These are phyloP conservation scores for Diplodus puntazzo DNA, from an alignment of 2,797 vertebrate genomes.

Conservation along the genomic window DNA sequence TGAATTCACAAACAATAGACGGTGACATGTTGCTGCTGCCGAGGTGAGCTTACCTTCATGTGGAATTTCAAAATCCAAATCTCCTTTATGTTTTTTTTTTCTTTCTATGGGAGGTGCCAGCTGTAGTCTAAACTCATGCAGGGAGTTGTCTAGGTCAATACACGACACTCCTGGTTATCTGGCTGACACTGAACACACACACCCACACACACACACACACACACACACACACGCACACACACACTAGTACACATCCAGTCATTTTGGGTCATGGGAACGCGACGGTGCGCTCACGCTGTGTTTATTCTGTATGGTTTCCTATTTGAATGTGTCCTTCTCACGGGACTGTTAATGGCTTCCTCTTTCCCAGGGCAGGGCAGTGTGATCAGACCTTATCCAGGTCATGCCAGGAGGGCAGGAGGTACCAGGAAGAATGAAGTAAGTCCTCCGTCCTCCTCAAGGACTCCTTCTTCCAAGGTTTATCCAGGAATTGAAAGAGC, in stretches of 20 bases:
- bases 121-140: conserved; percentile 58
- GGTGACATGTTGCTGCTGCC: background rate
- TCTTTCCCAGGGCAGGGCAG: conserved; percentile 83
- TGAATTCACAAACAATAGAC: background rate
- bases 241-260: conserved; percentile 67
- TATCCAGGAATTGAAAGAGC: conserved; percentile 53
- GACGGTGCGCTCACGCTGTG: conserved; percentile 71
- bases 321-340: conserved; percentile 84
- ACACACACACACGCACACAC: conserved; percentile 2
- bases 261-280: conserved; percentile 83
- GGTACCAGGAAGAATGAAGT: conserved; percentile 66
- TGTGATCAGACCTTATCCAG: conserved; percentile 71
- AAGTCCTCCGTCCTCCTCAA: conserved; percentile 41
- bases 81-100: background rate
- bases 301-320: conserved; percentile 85
- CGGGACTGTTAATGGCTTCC: conserved; percentile 86
- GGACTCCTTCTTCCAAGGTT: conserved; percentile 51
- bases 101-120: conserved; percentile 34
- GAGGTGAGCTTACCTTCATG: conserved; percentile 19
- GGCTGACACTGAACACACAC: conserved; percentile 73
- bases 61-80: background rate
- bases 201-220: conserved; percentile 16
- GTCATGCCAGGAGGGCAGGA: conserved; percentile 74
- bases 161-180: conserved; percentile 63
- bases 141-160: conserved; percentile 65